Evolutionary conservation across 2,888 invertebrate species (phyloP), one percentile per base, ranked within the genome.

Genomic region (Halictus ligatus): DNA sequence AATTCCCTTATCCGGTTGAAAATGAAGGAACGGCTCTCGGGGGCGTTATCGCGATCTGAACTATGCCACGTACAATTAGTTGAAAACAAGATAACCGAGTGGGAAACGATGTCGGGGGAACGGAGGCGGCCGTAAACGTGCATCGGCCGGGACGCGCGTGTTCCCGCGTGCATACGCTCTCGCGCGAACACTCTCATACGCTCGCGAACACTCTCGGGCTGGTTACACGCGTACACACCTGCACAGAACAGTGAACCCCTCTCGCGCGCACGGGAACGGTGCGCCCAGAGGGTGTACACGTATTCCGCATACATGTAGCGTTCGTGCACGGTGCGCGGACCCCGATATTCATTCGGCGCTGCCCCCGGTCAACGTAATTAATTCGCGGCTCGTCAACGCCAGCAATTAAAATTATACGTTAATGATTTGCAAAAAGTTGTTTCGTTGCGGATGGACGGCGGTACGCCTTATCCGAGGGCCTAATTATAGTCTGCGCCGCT

Each of bases 341-440:
- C 10, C n/a, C 69, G 73, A 79, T 73, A 79, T 76, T 76, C 79
- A 73, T 58, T 85, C 58, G 48, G 46, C 43, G 64, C 84, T 64
- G 71, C 84, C 85, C 84, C 89, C 91, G 92, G 89, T 92, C 92
- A 88, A 89, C 90, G 92, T 94, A 94, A 94, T 94, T 94, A 94
- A 94, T 94, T 94, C 92, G 86, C 84, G 82, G 76, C 87, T 92
- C 91, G 90, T 91, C 92, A 91, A 91, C 89, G 92, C 84, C 71
- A 84, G 92, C 93, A 94, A 94, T 94, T 94, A 94, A 94, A 94
- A 93, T 94, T 92, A 92, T 92, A 92, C 93, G 90, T 92, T 92
- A 90, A 91, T 92, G 92, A 94, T 94, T 94, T 90, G 92, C 93
- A 92, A 93, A 92, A 94, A 94, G 90, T 93, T 94, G 92, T 94